Conservation (phyloP, 2,888 invertebrate genomes). For the Parasteatoda lunata region DNA sequence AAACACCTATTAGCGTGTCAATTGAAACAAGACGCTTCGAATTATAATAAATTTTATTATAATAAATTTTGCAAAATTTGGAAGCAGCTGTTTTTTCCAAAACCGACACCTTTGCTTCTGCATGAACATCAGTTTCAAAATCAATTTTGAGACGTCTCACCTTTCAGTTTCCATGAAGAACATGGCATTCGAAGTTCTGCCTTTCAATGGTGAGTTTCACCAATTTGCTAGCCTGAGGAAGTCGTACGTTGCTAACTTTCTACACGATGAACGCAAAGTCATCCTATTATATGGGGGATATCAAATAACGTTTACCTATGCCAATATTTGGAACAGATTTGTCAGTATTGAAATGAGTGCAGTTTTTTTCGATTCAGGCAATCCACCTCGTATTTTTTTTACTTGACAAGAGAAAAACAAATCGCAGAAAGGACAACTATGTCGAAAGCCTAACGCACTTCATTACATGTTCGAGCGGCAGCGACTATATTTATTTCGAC, state of each 20-base stretch:
- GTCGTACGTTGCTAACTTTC: background rate
- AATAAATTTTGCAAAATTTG: slow-evolving; percentile 22
- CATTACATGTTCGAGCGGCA: too few relatives aligned
- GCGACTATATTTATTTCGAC: slow-evolving; percentile 4
- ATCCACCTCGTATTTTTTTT: slow-evolving; percentile 36
- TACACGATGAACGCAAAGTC: slow-evolving; percentile 36
- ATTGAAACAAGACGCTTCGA: too few relatives aligned
- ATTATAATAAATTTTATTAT: too few relatives aligned
- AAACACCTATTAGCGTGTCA: slow-evolving; percentile 9
- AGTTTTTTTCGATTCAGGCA: slow-evolving; percentile 45
- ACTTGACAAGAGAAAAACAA: background rate
- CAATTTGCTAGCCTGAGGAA: background rate
- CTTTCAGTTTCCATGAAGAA: background rate
- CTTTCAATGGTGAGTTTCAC: slow-evolving; percentile 40
- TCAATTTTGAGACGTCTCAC: background rate
- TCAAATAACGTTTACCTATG: slow-evolving; percentile 20
- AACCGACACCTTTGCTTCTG: slow-evolving; percentile 3
- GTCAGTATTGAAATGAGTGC: slow-evolving; percentile 22
- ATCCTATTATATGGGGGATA: background rate
- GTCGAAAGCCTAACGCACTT: background rate
- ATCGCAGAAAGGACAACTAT: background rate
- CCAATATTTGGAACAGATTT: slow-evolving; percentile 38
- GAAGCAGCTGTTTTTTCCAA: background rate
- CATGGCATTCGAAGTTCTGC: slow-evolving; percentile 29
- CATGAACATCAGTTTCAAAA: slow-evolving; percentile 24